These are phyloP conservation scores for Ornithoptera priamus DNA, from an alignment of 2,888 invertebrate species.

Conservation along the genomic window DNA sequence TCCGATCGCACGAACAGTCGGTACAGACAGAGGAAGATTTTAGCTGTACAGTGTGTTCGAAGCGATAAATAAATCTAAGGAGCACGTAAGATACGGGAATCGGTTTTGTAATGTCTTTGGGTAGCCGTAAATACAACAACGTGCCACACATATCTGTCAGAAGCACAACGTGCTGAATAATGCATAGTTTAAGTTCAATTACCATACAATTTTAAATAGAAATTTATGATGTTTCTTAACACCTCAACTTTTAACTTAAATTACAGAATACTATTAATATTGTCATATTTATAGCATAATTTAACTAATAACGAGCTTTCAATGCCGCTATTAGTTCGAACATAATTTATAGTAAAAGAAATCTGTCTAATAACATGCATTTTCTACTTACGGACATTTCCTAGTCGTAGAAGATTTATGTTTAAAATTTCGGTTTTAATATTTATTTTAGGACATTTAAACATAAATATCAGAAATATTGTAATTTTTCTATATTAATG, in stretches of 20 bases:
- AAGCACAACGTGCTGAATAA: constrained; percentile 29
- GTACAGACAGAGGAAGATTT: constrained; percentile 21
- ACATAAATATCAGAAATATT: too few relatives aligned
- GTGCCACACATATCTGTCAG: constrained; percentile 49
- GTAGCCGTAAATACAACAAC: constrained; percentile 77
- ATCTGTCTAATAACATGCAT: too few relatives aligned
- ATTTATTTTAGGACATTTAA: too few relatives aligned
- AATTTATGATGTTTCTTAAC: constrained; percentile 15
- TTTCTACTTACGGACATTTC: too few relatives aligned
- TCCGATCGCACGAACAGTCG: constrained; percentile 10
- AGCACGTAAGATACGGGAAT: constrained; percentile 78
- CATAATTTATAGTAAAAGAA: too few relatives aligned
- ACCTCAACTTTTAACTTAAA: background rate
- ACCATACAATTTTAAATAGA: constrained; percentile 25
- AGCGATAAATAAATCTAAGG: constrained; percentile 71
- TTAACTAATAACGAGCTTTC: too few relatives aligned
- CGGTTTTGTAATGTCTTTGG: constrained; percentile 79
- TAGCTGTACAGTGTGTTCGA: constrained; percentile 19
- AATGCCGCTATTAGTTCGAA: too few relatives aligned
- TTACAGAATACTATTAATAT: background rate
- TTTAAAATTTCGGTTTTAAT: too few relatives aligned
- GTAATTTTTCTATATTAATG: too few relatives aligned
- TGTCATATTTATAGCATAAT: too few relatives aligned
- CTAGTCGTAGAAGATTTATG: too few relatives aligned
- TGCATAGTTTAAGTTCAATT: constrained; percentile 28